Conservation (phyloP, 2,797 vertebrate species). For the Poeciliopsis presidionis region DNA sequence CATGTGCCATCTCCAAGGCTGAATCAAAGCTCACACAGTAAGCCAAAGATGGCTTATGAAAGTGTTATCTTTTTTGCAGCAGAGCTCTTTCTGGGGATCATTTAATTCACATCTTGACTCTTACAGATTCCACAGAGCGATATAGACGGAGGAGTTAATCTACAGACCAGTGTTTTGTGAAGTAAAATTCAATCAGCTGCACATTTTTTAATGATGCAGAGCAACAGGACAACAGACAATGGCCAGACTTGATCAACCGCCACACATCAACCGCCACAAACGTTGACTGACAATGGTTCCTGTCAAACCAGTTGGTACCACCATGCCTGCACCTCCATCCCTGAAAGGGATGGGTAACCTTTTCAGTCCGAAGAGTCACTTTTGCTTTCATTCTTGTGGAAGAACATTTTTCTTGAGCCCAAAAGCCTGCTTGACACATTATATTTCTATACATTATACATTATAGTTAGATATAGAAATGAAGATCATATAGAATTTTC, state of each 20-base stretch:
- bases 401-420: neutral
- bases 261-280: neutral
- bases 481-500: neutral
- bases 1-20: slow-evolving; percentile 23
- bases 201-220: neutral
- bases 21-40: slow-evolving; percentile 25
- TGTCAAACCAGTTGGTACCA: neutral
- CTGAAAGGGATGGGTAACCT: neutral
- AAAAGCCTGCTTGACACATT: neutral
- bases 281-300: neutral
- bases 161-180: neutral
- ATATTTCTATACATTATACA: neutral
- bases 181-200: neutral
- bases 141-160: neutral
- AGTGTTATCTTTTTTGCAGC: neutral
- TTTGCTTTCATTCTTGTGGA: neutral
- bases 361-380: neutral
- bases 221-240: neutral
- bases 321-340: neutral
- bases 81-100: neutral
- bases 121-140: neutral
- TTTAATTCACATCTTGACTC: neutral
- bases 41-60: neutral
- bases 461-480: neutral
- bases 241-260: neutral